Conservation (phyloP, 2,888 invertebrate genomes). For the Andrena trimmerana region DNA sequence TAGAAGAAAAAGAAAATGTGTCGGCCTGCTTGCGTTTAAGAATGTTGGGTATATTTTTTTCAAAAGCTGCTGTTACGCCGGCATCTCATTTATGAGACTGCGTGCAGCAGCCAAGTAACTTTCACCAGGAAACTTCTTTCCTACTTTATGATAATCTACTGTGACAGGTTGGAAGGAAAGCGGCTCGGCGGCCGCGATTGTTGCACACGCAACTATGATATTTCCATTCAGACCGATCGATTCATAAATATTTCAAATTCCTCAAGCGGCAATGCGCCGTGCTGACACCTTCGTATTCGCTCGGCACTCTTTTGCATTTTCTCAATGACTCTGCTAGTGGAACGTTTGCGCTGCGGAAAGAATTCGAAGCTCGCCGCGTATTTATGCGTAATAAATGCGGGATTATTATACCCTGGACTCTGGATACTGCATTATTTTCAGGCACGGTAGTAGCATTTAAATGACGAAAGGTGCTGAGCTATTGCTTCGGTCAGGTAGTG, state of each 20-base stretch:
- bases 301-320: constrained; percentile 3
- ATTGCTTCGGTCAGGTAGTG: not conserved
- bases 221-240: not conserved
- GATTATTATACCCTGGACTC: not conserved
- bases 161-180: constrained; percentile 26
- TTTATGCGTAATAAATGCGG: not conserved
- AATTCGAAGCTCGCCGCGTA: not conserved
- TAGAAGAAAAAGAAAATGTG: not conserved
- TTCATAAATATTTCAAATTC: not conserved
- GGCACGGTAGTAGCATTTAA: not conserved
- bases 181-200: not conserved
- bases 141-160: constrained; percentile 16
- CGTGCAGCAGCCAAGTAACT: constrained; percentile 32
- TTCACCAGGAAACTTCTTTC: constrained; percentile 59
- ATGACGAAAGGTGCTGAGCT: not conserved
- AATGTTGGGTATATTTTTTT: not conserved
- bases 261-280: not conserved
- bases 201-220: not conserved
- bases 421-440: not conserved
- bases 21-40: not conserved
- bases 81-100: constrained; percentile 14
- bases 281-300: not conserved
- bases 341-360: constrained; percentile 8
- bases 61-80: not conserved
- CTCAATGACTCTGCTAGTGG: constrained; percentile 3